These are phyloP conservation scores for Linnaemya vulpina DNA, from an alignment of 2,888 invertebrate genomes.

Conservation along the genomic window DNA sequence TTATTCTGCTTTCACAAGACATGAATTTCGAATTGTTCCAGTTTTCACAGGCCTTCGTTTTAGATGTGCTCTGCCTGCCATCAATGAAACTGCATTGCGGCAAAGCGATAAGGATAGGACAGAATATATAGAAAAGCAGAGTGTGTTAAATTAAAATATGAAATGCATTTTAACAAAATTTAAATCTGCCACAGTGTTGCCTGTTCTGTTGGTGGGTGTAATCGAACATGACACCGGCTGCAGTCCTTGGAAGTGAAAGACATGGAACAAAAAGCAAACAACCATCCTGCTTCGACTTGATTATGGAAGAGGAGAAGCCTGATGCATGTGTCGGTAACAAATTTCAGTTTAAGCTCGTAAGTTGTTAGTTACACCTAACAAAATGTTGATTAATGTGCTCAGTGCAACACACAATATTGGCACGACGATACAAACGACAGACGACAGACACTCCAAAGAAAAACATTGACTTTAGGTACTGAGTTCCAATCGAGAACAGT, in stretches of 20 bases:
- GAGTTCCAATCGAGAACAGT: not conserved
- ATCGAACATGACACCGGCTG: constrained; percentile 40
- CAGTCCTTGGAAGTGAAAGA: not conserved
- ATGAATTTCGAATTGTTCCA: no score
- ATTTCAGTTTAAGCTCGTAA: constrained; percentile 26
- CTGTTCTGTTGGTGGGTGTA: constrained; percentile 1
- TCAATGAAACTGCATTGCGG: not conserved
- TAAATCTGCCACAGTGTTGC: not conserved
- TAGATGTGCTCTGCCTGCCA: not conserved
- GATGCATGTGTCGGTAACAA: constrained; percentile 48
- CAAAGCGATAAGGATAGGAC: not conserved
- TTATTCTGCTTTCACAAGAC: no score
- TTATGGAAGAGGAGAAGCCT: constrained; percentile 25
- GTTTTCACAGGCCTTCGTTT: not conserved
- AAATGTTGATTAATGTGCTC: constrained; percentile 65
- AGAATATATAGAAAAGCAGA: not conserved
- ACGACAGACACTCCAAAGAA: constrained; percentile 20
- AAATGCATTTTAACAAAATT: not conserved
- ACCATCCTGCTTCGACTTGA: not conserved
- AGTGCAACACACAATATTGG: constrained; percentile 57
- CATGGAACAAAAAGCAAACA: constrained; percentile 1
- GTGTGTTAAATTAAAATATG: not conserved
- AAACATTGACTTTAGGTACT: not conserved
- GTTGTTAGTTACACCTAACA: constrained; percentile 62
- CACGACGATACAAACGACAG: constrained; percentile 32